phyloP scores from a whole-genome alignment of 2,888 invertebrate species.

The Cephus nigrinus region DNA sequence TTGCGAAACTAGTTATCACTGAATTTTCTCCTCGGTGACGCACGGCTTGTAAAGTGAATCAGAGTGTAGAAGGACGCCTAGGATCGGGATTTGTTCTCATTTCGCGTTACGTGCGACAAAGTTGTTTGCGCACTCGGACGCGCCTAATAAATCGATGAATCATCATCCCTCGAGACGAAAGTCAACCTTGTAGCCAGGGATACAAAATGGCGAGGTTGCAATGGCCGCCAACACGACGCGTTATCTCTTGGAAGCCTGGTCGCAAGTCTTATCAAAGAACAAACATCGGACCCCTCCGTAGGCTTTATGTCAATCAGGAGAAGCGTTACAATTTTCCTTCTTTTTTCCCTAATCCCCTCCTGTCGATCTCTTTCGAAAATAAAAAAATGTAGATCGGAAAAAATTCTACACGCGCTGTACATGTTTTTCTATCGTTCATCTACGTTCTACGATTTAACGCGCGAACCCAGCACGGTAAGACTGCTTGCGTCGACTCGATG shows the following conservation, averaged over 20 bases:
- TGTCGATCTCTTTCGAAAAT: neutral
- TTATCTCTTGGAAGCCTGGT: constrained; percentile 22
- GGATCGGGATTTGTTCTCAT: neutral
- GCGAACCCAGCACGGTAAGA: neutral
- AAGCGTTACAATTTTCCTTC: constrained; percentile 22
- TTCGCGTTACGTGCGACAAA: constrained; percentile 12
- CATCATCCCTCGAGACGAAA: constrained; percentile 23
- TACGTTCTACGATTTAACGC: neutral
- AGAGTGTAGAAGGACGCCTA: constrained; percentile 26
- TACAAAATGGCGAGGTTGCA: constrained; percentile 42
- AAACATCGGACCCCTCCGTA: constrained; percentile 50
- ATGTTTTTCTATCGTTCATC: neutral
- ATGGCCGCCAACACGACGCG: constrained; percentile 29
- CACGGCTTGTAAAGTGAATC: constrained; percentile 37
- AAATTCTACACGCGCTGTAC: neutral
- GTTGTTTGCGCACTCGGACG: constrained; percentile 12
- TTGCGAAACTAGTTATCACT: neutral
- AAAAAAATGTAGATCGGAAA: neutral
- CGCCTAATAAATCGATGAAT: constrained; percentile 27
- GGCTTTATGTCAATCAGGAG: constrained; percentile 31
- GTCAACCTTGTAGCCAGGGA: constrained; percentile 11
- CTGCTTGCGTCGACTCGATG: neutral
- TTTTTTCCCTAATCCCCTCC: constrained; percentile 6
- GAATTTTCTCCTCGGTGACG: constrained; percentile 16
- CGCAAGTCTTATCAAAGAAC: constrained; percentile 51